Evolutionary conservation across 1,140 invertebrate species (phyloP).

Genomic region (Hyles euphorbiae): DNA sequence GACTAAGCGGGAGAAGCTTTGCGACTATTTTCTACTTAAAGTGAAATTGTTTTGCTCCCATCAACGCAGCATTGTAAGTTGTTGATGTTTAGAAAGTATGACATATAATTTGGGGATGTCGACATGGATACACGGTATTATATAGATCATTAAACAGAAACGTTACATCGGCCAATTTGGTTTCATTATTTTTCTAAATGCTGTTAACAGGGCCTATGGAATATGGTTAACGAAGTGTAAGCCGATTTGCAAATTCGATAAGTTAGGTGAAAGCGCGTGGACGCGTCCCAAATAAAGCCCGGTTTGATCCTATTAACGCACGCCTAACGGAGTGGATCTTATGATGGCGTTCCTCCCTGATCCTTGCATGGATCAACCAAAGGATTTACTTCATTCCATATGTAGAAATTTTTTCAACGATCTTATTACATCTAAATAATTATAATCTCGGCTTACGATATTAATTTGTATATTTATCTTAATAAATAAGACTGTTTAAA

Average conservation of each 20-base stretch:
- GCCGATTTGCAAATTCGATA: slow-evolving; percentile 72
- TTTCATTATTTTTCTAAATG: slow-evolving; percentile 10
- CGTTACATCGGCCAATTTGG: not conserved
- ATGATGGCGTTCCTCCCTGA: slow-evolving; percentile 48
- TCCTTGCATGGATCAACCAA: slow-evolving; percentile 43
- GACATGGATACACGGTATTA: not conserved
- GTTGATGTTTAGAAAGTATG: slow-evolving; percentile 16
- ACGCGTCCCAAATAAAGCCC: slow-evolving; percentile 68
- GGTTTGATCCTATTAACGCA: slow-evolving; percentile 72
- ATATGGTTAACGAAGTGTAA: slow-evolving; percentile 68
- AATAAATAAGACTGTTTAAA: no score
- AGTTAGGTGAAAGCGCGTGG: slow-evolving; percentile 71
- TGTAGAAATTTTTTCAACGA: slow-evolving; percentile 34
- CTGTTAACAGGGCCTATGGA: slow-evolving; percentile 23
- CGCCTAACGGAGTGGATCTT: slow-evolving; percentile 62
- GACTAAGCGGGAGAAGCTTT: slow-evolving; percentile 59
- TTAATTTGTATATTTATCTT: no score
- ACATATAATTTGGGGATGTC: not conserved
- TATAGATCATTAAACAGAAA: slow-evolving; percentile 1
- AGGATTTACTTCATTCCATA: slow-evolving; percentile 44
- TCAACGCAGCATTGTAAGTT: slow-evolving; percentile 30
- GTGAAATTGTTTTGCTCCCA: slow-evolving; percentile 50
- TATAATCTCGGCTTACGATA: no score
- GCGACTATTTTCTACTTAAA: slow-evolving; percentile 53
- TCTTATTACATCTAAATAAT: not conserved